Evolutionary conservation across 2,888 invertebrate species (phyloP).

Genomic region (Zaprionus bogoriensis): DNA sequence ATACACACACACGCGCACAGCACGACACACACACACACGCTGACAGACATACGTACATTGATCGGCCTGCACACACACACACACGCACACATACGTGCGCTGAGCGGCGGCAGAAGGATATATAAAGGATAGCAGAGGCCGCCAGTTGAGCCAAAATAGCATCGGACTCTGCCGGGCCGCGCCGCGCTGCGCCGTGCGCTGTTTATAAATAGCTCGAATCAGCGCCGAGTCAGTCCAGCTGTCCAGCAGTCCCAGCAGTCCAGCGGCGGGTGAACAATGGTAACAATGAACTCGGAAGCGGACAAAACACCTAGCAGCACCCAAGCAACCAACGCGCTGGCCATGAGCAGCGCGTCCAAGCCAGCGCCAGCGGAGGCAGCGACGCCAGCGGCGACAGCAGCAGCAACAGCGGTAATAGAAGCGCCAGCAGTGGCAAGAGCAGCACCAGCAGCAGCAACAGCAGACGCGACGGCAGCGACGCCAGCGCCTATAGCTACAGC

Average conservation of each 20-base stretch:
- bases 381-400: slow-evolving; percentile 19
- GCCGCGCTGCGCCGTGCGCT: not conserved
- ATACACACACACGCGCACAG: slow-evolving; percentile 15
- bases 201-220: slow-evolving; percentile 43
- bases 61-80: slow-evolving; percentile 16
- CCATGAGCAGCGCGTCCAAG: slow-evolving; percentile 65
- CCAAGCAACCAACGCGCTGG: slow-evolving; percentile 68
- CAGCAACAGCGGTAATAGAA: not conserved
- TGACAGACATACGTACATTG: slow-evolving; percentile 9
- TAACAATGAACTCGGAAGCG: slow-evolving; percentile 83
- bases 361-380: slow-evolving; percentile 39
- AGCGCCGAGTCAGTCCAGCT: slow-evolving; percentile 16
- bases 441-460: slow-evolving; percentile 15
- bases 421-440: slow-evolving; percentile 7
- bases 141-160: slow-evolving; percentile 25
- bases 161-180: slow-evolving; percentile 11
- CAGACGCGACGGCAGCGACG: slow-evolving; percentile 7
- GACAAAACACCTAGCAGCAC: slow-evolving; percentile 80
- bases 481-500: slow-evolving; percentile 11
- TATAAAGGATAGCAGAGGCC: slow-evolving; percentile 14
- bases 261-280: slow-evolving; percentile 73
- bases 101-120: not conserved
- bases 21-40: not conserved
- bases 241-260: slow-evolving; percentile 12
- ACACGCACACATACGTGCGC: slow-evolving; percentile 7